Evolutionary conservation across 2,113 vertebrate species (phyloP), one percentile per base, ranked within the genome.

Genomic region (Gavia stellata): DNA sequence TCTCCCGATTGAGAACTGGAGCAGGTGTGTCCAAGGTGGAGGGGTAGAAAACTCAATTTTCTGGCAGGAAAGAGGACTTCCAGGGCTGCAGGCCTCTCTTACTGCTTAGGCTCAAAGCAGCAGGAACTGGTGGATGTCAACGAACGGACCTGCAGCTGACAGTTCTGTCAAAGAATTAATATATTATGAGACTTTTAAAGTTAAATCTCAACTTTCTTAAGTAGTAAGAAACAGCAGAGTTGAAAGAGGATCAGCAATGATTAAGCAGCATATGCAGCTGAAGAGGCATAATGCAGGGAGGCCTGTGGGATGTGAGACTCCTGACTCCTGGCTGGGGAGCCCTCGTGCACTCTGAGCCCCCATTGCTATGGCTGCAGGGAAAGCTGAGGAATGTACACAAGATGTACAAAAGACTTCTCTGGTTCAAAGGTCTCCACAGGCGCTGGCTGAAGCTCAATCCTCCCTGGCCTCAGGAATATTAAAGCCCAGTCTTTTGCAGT

Each of bases 401-500:
- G 26, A 45, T 23, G 10, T 26, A 29, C 29, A 40, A 45, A 77
- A 58, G 19, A 47, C 1, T 63, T 58, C 2, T n/a, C 42, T 67
- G 23, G 15, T 24, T 33, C 47, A 38, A 49, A 88, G 17, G 5
- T 36, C 44, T 72, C 44, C 17, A 45, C 9, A 67, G 40, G 6
- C 3, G 1, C 25, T 66, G 50, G 18, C 19, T 67, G 45, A 93
- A 78, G 15, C 2, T 84, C 28, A 65, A 1, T n/a, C 9, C 14
- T 53, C 25, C 18, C 15, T 58, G 33, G 12, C 8, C n/a, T 44
- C 0, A 0, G 19, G 6, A 50, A n/a, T 55, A 53, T 15, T 50
- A 42, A 80, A 67, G 8, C 47, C 6, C n/a, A 33, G 9, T 29
- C 4, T 82, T 95, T n/a, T 42, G 24, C 12, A 68, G 47, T 8